phyloP scores from a whole-genome alignment of 2,888 invertebrate genomes.

The Trachelus iudaicus region DNA sequence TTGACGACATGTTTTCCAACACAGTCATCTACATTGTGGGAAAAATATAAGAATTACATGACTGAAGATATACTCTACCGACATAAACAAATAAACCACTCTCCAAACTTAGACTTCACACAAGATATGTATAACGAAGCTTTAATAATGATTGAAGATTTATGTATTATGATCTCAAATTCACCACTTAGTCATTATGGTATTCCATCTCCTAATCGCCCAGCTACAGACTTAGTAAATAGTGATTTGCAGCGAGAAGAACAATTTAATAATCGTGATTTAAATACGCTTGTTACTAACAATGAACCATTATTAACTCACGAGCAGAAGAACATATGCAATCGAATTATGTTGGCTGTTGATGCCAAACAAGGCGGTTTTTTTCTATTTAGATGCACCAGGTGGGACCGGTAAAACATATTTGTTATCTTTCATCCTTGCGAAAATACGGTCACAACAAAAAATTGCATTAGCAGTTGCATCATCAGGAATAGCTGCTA shows the following conservation, averaged over 20 bases:
- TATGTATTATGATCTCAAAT: slow-evolving; percentile 28
- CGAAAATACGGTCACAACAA: slow-evolving; percentile 41
- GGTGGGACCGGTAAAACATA: slow-evolving; percentile 64
- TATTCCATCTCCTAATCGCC: slow-evolving; percentile 34
- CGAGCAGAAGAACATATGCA: slow-evolving; percentile 27
- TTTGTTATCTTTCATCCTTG: slow-evolving; percentile 55
- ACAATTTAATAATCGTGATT: slow-evolving; percentile 27
- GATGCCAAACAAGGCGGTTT: slow-evolving; percentile 34
- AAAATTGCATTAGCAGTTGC: slow-evolving; percentile 22
- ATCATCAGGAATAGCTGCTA: slow-evolving; percentile 20
- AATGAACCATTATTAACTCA: slow-evolving; percentile 25
- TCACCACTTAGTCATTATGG: slow-evolving; percentile 38
- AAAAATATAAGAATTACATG: slow-evolving; percentile 48
- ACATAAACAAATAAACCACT: slow-evolving; percentile 32
- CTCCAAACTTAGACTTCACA: slow-evolving; percentile 31
- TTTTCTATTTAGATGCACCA: slow-evolving; percentile 38
- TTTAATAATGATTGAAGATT: slow-evolving; percentile 45
- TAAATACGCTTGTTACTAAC: slow-evolving; percentile 23
- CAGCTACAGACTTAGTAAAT: slow-evolving; percentile 29
- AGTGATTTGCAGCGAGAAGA: slow-evolving; percentile 40
- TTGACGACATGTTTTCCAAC: slow-evolving; percentile 44
- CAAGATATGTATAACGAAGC: slow-evolving; percentile 47
- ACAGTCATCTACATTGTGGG: slow-evolving; percentile 40
- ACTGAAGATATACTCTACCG: slow-evolving; percentile 46
- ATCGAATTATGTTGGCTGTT: slow-evolving; percentile 27